Conservation (phyloP, 2,113 vertebrate genomes). For the Zingel zingel region DNA sequence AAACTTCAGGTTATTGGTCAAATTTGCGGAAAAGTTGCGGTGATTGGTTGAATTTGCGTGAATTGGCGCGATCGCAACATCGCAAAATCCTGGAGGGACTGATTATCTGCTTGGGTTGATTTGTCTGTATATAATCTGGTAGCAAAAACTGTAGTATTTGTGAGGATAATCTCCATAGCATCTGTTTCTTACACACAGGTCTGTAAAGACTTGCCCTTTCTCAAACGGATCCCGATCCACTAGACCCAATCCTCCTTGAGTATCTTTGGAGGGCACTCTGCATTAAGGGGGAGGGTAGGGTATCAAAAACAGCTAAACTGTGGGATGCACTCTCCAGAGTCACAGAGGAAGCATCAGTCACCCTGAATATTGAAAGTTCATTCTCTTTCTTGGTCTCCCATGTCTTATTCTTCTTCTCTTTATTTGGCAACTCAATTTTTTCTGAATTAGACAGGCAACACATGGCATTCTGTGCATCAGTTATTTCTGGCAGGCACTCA, state of each 20-base stretch:
- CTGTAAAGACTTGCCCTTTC: constrained; percentile 3
- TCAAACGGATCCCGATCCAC: background rate
- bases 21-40: too few relatives aligned
- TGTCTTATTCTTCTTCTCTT: constrained; percentile 24
- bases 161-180: background rate
- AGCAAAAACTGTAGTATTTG: background rate
- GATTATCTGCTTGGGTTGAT: constrained; percentile 18
- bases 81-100: too few relatives aligned
- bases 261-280: background rate
- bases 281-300: background rate
- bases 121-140: background rate
- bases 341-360: background rate
- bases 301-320: constrained; percentile 13
- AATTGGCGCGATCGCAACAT: too few relatives aligned
- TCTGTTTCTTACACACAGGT: background rate
- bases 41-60: too few relatives aligned
- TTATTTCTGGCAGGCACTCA: constrained; percentile 62
- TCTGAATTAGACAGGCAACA: constrained; percentile 64
- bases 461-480: constrained; percentile 59
- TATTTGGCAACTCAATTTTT: constrained; percentile 55
- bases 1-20: too few relatives aligned
- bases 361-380: background rate
- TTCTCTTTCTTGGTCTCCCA: background rate
- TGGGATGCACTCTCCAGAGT: background rate
- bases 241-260: background rate